phyloP scores from a whole-genome alignment of 1,140 invertebrate species.

The Drosophila setifemur region DNA sequence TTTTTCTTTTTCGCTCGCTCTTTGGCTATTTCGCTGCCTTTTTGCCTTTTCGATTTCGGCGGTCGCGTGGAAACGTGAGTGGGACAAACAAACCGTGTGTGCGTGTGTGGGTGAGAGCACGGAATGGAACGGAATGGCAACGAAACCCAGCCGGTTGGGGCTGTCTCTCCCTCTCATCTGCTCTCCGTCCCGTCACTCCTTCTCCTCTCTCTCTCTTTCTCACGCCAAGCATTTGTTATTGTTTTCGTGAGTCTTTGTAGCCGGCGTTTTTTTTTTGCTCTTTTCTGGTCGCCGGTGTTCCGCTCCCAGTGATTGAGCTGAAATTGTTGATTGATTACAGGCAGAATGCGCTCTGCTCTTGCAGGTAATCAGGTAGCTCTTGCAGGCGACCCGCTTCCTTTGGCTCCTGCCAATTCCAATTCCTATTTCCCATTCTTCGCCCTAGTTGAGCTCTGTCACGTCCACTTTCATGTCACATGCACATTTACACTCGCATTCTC shows the following conservation, averaged over 20 bases:
- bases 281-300: constrained; percentile 52
- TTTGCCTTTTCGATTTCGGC: constrained; percentile 5
- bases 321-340: background rate
- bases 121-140: constrained; percentile 45
- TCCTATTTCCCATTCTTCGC: background rate
- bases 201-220: constrained; percentile 14
- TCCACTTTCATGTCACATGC: constrained; percentile 24
- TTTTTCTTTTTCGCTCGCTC: constrained; percentile 21
- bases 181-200: no score
- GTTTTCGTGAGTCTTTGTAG: constrained; percentile 42
- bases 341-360: background rate
- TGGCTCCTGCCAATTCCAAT: background rate
- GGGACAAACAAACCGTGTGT: constrained; percentile 56
- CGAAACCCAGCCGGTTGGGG: constrained; percentile 52
- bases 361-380: background rate
- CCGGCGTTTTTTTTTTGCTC: constrained; percentile 18
- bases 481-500: no score
- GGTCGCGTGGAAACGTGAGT: constrained; percentile 64
- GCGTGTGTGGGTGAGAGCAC: no score
- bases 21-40: background rate
- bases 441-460: constrained; percentile 45
- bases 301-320: constrained; percentile 1
- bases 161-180: constrained; percentile 2
- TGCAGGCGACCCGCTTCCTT: no score
- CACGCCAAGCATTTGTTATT: constrained; percentile 55